Evolutionary conservation across 2,888 invertebrate species (phyloP).

Genomic region (Rhagonycha fulva): DNA sequence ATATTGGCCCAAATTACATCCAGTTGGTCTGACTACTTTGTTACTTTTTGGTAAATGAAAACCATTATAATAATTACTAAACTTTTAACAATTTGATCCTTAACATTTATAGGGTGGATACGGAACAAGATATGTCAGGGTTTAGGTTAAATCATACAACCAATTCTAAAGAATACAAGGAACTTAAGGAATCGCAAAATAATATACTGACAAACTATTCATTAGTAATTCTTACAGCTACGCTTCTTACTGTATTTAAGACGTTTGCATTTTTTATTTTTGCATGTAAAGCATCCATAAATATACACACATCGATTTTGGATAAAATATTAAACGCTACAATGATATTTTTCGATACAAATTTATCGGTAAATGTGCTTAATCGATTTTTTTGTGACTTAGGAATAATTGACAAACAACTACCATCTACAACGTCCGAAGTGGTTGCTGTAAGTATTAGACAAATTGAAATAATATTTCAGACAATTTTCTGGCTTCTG

Average conservation of each 20-base stretch:
- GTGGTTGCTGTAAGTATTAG: slow-evolving; percentile 29
- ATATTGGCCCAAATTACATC: slow-evolving; percentile 33
- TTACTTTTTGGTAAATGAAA: slow-evolving; percentile 30
- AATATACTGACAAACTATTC: slow-evolving; percentile 40
- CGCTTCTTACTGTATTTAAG: slow-evolving; percentile 25
- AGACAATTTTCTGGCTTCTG: no score
- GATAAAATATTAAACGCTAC: slow-evolving; percentile 32
- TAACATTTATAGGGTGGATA: slow-evolving; percentile 29
- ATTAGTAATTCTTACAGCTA: slow-evolving; percentile 32
- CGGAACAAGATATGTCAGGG: slow-evolving; percentile 28
- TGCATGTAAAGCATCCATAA: slow-evolving; percentile 38
- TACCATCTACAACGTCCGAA: slow-evolving; percentile 34
- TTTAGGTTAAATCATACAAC: slow-evolving; percentile 22
- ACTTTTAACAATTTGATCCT: no score
- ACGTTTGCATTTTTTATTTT: slow-evolving; percentile 40
- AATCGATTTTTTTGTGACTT: slow-evolving; percentile 40
- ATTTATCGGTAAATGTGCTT: slow-evolving; percentile 38
- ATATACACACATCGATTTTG: slow-evolving; percentile 35
- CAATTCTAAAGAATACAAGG: slow-evolving; percentile 20
- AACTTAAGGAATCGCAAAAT: slow-evolving; percentile 12
- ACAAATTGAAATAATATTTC: background rate
- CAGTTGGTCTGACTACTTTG: slow-evolving; percentile 38
- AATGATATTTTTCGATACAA: slow-evolving; percentile 36
- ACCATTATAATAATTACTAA: background rate
- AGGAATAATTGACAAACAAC: slow-evolving; percentile 36